phyloP scores from a whole-genome alignment of 1,140 invertebrate species.

The Asbolus verrucosus region DNA sequence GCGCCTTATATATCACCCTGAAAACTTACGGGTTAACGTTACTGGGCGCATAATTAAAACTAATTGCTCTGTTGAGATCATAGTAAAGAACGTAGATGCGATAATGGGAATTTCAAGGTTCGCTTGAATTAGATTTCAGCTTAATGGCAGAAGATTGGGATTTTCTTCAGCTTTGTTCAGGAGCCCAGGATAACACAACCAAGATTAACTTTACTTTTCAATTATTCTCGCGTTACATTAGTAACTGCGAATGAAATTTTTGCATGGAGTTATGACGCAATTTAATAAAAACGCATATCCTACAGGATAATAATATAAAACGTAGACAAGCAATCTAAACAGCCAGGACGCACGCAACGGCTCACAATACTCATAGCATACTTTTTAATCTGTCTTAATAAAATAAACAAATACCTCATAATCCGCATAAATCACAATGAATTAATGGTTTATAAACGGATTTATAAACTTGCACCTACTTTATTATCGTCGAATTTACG shows the following conservation, averaged over 20 bases:
- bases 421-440: slow-evolving; percentile 2
- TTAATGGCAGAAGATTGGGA: slow-evolving; percentile 26
- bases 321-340: slow-evolving; percentile 19
- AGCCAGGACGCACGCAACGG: slow-evolving; percentile 11
- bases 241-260: slow-evolving; percentile 8
- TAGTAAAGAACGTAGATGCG: slow-evolving; percentile 39
- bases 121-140: slow-evolving; percentile 10
- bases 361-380: not conserved
- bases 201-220: slow-evolving; percentile 6
- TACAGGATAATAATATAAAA: slow-evolving; percentile 33
- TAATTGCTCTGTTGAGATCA: slow-evolving; percentile 51
- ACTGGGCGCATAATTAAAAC: slow-evolving; percentile 50
- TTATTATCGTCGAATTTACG: not conserved
- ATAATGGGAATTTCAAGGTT: slow-evolving; percentile 47
- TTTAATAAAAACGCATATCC: slow-evolving; percentile 16
- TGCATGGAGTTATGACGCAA: slow-evolving; percentile 21
- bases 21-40: slow-evolving; percentile 46
- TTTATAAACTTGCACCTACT: no score
- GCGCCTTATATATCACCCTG: slow-evolving; percentile 46
- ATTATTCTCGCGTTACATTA: not conserved
- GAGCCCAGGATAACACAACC: not conserved
- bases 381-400: slow-evolving; percentile 28
- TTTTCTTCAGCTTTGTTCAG: slow-evolving; percentile 19
- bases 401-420: slow-evolving; percentile 15
- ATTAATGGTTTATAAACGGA: slow-evolving; percentile 22